These are phyloP conservation scores for Fragum sueziense DNA, from an alignment of 2,888 invertebrate species.

Conservation along the genomic window DNA sequence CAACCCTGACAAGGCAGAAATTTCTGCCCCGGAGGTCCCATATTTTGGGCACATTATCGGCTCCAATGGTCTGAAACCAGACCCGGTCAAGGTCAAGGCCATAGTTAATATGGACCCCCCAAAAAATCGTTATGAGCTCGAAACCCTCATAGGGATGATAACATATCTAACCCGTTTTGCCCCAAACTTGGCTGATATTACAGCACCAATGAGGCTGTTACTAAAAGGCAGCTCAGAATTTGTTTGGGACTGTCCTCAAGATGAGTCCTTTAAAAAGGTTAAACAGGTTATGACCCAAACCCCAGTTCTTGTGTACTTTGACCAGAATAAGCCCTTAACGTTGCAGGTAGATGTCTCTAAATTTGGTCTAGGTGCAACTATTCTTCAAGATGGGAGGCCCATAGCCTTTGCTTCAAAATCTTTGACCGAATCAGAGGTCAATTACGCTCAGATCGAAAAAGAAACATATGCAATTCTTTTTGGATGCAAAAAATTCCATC, in stretches of 20 bases:
- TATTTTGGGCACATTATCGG: slow-evolving; percentile 54
- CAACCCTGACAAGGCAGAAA: slow-evolving; percentile 44
- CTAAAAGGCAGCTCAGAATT: slow-evolving; percentile 34
- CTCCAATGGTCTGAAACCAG: slow-evolving; percentile 35
- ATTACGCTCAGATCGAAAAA: slow-evolving; percentile 66
- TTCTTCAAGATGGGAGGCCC: slow-evolving; percentile 59
- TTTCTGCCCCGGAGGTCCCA: slow-evolving; percentile 31
- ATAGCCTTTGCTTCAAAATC: slow-evolving; percentile 67
- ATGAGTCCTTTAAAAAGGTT: slow-evolving; percentile 32
- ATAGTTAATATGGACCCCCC: slow-evolving; percentile 29
- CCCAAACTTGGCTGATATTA: slow-evolving; percentile 46
- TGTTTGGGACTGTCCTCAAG: slow-evolving; percentile 36
- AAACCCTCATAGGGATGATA: slow-evolving; percentile 52
- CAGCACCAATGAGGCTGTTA: slow-evolving; percentile 31
- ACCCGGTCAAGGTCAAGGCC: slow-evolving; percentile 42
- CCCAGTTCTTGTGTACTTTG: slow-evolving; percentile 24
- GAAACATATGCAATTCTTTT: slow-evolving; percentile 61
- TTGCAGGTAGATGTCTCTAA: background rate
- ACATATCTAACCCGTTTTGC: too few species aligned
- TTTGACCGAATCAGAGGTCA: slow-evolving; percentile 58
- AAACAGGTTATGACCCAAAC: slow-evolving; percentile 1
- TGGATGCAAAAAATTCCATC: slow-evolving; percentile 61
- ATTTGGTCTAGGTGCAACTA: slow-evolving; percentile 7
- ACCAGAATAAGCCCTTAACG: too few species aligned
- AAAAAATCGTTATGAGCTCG: slow-evolving; percentile 20